Base-by-base conservation (phyloP, 2,113 vertebrate genomes). In the Dryoscopus gambensis region DNA sequence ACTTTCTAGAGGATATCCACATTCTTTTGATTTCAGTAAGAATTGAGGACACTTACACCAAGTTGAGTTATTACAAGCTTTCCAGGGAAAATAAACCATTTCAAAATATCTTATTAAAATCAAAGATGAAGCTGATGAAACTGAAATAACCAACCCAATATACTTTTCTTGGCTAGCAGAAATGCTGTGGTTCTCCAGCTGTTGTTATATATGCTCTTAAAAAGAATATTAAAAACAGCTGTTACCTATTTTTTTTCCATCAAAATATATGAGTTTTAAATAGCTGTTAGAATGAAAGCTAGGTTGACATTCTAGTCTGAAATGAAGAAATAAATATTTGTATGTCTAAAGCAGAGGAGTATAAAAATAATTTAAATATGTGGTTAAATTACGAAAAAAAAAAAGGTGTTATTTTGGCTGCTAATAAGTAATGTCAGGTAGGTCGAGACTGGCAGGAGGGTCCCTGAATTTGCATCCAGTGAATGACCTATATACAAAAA, bases 191-290 rank as follows among this genome's bases (percentile, higher is more conserved):
- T 90, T 84, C 50, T 95, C 39, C 75, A 79, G 67, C 37, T 90
- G 71, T 73, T 96, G 31, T 74, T 90, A 42, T 37, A 62, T 68
- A 55, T 74, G 46, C 18, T 92, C 55, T 95, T 93, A 93, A 94
- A 93, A 95, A 77, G 50, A 83, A 80, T 80, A 93, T 88, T 89
- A 84, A 90, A 86, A 95, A 8, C 46, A 90, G 14, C 68, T 77
- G 68, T 81, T 75, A 70, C 39, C 47, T 83, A 24, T 88, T 84
- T 95, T 87, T 87, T 88, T 87, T 33, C 31, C 63, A 77, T 80
- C 62, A 94, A 92, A 92, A 92, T 50, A 10, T 57, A 63, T 77
- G 24, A 93, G 83, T 93, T 93, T 94, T 92, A 65, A 94, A 39
- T 70, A 84, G 39, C 33, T 67, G 11, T 77, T 94, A 25, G 28